These are phyloP conservation scores for Allophyes oxyacanthae DNA, from an alignment of 2,888 invertebrate species.

Conservation along the genomic window DNA sequence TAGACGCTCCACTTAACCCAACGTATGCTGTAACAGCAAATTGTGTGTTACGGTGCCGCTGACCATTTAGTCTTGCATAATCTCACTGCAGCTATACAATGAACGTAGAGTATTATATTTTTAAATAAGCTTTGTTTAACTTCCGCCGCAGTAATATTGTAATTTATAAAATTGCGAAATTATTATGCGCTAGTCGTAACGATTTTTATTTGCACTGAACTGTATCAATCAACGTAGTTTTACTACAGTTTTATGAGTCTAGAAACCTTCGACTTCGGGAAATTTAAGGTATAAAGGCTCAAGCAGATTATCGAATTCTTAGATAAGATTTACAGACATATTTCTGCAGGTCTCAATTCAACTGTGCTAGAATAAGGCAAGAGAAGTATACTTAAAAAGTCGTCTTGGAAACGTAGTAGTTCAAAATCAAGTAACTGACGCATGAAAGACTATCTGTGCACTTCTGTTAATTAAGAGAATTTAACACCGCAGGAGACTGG, in stretches of 20 bases:
- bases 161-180: conserved; percentile 8
- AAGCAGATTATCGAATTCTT: no score
- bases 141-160: conserved; percentile 5
- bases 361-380: no score
- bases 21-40: conserved; percentile 68
- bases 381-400: no score
- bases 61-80: conserved; percentile 69
- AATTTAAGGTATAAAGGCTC: neutral
- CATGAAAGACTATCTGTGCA: no score
- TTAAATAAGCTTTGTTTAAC: conserved; percentile 20
- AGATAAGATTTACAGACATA: no score
- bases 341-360: no score
- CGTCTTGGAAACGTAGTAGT: no score
- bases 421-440: no score
- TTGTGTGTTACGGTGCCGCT: conserved; percentile 70
- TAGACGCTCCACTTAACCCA: conserved; percentile 69
- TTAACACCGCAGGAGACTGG: conserved; percentile 10
- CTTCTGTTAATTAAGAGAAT: neutral
- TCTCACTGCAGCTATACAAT: conserved; percentile 37
- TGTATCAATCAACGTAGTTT: conserved; percentile 3
- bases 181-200: conserved; percentile 17
- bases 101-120: conserved; percentile 11
- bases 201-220: conserved; percentile 17
- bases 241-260: conserved; percentile 1
- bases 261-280: conserved; percentile 1